Base-by-base conservation (phyloP, 2,888 invertebrate genomes). In the Mimas tiliae region DNA sequence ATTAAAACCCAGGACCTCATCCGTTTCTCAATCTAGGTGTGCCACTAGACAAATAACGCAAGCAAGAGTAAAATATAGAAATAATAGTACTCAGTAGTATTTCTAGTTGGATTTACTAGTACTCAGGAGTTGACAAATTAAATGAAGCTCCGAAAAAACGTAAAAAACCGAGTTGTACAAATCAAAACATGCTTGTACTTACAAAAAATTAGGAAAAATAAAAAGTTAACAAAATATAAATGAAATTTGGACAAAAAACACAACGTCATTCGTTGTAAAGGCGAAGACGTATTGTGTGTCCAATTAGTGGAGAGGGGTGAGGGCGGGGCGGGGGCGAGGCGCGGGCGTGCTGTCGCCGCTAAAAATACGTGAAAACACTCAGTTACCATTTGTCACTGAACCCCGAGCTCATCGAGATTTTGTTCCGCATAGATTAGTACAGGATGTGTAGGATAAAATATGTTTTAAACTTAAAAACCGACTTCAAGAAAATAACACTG, bases 281-380 rank as follows among this genome's bases (percentile, higher is more conserved):
- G 74, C 79, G 85, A 86, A 88, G 87, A 85, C 80, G 85, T 87
- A 90, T 89, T 89, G 88, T 90, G 85, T 85, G 87, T 88, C 93
- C 91, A 93, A 93, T 93, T 93, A 93, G 93, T 88, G 81, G 72
- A 74, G 72, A 68, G 73, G 78, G 82, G 79, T 81, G 82, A 81
- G 84, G 80, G 82, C 70, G 76, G 73, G 72, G 80, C 79, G 81
- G 48, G 48, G 48, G 8, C 19, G 80, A 80, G 58, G 55, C 48
- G 55, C 19, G 65, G 47, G 64, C 70, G 81, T 86, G 79, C 88
- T 38, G 52, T 52, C 52, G 58, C 58, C 58, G 38, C 58, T 58
- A 92, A 91, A 93, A 91, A 93, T 93, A 93, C 84, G 82, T 89
- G 90, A 91, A 92, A 91, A 91, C 91, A 91, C 88, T 88, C 90